Conservation (phyloP, 2,888 invertebrate genomes). For the Noctua janthina region DNA sequence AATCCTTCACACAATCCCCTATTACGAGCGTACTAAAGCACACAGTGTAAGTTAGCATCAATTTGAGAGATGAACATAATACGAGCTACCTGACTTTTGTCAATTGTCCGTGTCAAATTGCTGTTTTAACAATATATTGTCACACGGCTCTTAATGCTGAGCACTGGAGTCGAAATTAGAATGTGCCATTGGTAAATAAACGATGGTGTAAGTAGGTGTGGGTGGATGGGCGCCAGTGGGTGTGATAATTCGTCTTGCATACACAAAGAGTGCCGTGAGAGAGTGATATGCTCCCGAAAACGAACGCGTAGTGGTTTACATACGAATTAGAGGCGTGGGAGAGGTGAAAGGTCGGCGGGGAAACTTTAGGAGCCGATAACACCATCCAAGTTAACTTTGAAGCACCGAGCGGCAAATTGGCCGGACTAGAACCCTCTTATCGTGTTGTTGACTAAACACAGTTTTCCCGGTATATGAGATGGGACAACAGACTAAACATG, state of each 20-base stretch:
- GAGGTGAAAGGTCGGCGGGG: constrained; percentile 85
- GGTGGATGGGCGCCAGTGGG: constrained; percentile 87
- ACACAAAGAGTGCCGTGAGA: constrained; percentile 88
- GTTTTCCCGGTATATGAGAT: constrained; percentile 33
- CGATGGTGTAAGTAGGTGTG: constrained; percentile 75
- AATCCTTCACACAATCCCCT: constrained; percentile 70
- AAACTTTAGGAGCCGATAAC: constrained; percentile 71
- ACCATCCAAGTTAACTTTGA: constrained; percentile 69
- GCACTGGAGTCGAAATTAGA: constrained; percentile 78
- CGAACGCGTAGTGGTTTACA: constrained; percentile 79
- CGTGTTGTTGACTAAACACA: constrained; percentile 59
- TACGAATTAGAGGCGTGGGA: constrained; percentile 87
- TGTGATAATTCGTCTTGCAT: constrained; percentile 88
- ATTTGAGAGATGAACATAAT: constrained; percentile 78
- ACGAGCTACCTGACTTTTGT: constrained; percentile 82
- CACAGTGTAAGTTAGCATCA: constrained; percentile 79
- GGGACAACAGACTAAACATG: constrained; percentile 10
- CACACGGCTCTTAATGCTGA: constrained; percentile 73
- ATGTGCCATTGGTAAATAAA: constrained; percentile 73
- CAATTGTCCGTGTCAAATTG: constrained; percentile 81
- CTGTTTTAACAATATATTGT: constrained; percentile 71
- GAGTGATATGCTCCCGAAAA: constrained; percentile 86
- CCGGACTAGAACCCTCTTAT: constrained; percentile 44
- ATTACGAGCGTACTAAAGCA: constrained; percentile 76
- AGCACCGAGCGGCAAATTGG: constrained; percentile 65